Evolutionary conservation across 2,888 invertebrate species (phyloP), one percentile per base, ranked within the genome.

Genomic region (Crocallis elinguaria): DNA sequence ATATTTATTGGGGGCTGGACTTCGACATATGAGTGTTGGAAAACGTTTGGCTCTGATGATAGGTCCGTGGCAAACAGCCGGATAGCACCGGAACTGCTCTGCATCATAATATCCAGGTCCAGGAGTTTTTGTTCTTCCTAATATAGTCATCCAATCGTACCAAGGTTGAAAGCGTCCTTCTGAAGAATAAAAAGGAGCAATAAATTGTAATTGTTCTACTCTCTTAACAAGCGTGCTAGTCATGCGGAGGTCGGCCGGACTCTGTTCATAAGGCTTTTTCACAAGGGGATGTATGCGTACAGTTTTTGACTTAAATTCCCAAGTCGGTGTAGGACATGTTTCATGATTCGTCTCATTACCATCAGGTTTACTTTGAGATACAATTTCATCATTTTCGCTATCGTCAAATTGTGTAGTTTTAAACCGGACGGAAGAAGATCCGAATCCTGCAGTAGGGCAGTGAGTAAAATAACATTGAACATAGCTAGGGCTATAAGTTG

Each of bases 281-380:
- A 58, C 37, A 4, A 82, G 56, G 3, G 80, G 75, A 63, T 77
- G 79, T 59, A 86, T 75, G 36, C 88, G 75, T 43, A 74, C 55
- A 1, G 86, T 81, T 61, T 79, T 77, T 13, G 88, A 89, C 61
- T 69, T 86, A 55, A 88, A 89, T 59, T 62, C 71, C 85, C 87
- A 88, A 0, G 79, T 79, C 1, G 67, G 74, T 14, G 25, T 45
- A n/a, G 66, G 54, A 51, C 78, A 79, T 55, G 46, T 36, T 16
- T 21, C 14, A 2, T 21, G 59, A 7, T 45, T 29, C 12, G 27
- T 12, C 29, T 60, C 51, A 7, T 55, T 35, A 2, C 64, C 56
- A 27, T 63, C 36, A 3, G 21, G 19, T 21, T 42, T 35, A 49
- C 35, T 25, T 25, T 25, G 41, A 29, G 44, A 17, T 19, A 55